A percentile compares a stretch with the other conserved stretches of the same genome.
These are phyloP conservation scores for Phodopus roborovskii DNA, from an alignment of 2,113 vertebrate genomes.

Conservation along the genomic window DNA sequence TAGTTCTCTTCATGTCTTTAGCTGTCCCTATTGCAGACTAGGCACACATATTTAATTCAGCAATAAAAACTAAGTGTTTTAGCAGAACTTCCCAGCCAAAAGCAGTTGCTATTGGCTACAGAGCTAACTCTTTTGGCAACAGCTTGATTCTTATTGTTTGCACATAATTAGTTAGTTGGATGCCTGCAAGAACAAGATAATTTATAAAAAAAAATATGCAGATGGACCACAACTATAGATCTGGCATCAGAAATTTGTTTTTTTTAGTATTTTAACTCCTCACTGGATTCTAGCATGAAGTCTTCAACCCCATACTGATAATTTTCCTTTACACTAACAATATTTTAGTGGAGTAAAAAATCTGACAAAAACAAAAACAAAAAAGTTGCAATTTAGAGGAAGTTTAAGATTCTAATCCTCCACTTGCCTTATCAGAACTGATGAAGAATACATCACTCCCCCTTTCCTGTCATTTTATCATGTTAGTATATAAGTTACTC, in stretches of 20 bases:
- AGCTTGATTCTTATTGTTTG: constrained; percentile 69
- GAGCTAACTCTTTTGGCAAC: constrained; percentile 70
- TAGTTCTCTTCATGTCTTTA: neutral
- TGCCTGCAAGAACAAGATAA: constrained; percentile 73
- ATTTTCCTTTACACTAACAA: neutral
- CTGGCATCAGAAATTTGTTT: constrained; percentile 50
- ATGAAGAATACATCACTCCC: neutral
- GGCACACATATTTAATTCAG: constrained; percentile 55
- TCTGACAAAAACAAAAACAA: neutral
- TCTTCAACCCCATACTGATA: neutral
- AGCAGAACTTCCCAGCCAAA: constrained; percentile 7
- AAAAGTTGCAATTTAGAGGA: neutral
- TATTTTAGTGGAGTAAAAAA: neutral
- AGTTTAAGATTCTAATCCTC: neutral
- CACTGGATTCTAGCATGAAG: neutral
- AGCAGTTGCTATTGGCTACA: constrained; percentile 69
- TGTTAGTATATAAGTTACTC: neutral
- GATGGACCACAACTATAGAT: constrained; percentile 45
- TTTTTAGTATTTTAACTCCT: constrained; percentile 65
- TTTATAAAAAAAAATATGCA: constrained; percentile 55
- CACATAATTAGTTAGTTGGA: constrained; percentile 47
- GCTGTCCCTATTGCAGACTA: constrained; percentile 38
- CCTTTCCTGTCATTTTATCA: neutral
- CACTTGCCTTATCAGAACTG: neutral
- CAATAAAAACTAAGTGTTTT: constrained; percentile 66